These are phyloP conservation scores for Morone chrysops DNA, from an alignment of 2,113 vertebrate species.

Conservation along the genomic window DNA sequence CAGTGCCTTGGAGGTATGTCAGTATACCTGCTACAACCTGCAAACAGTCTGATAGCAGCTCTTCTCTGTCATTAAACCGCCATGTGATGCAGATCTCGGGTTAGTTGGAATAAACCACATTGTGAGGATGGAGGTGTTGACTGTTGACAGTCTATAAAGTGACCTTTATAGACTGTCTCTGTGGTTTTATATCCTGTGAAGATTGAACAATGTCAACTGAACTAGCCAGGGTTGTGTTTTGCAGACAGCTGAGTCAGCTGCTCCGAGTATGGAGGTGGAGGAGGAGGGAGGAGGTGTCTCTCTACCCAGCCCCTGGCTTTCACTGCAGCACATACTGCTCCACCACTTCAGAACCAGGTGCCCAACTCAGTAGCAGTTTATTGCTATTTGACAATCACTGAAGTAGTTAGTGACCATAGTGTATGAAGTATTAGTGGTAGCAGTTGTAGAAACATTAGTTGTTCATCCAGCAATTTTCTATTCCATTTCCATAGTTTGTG, in stretches of 20 bases:
- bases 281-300: conserved; percentile 23
- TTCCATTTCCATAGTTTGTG: too few relatives aligned
- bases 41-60: neutral
- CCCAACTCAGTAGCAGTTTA: too few relatives aligned
- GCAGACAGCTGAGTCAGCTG: conserved; percentile 53
- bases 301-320: conserved; percentile 28
- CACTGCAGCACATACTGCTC: conserved; percentile 59
- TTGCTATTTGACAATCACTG: too few relatives aligned
- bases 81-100: neutral
- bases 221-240: conserved; percentile 24
- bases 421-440: too few relatives aligned
- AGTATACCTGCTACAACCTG: conserved; percentile 26
- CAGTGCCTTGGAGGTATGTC: conserved; percentile 5
- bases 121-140: neutral
- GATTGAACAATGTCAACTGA: neutral
- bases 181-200: neutral
- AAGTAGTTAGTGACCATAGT: too few relatives aligned
- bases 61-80: neutral
- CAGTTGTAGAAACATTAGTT: too few relatives aligned
- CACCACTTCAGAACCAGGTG: neutral
- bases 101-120: neutral
- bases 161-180: conserved; percentile 11
- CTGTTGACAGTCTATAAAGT: too few relatives aligned
- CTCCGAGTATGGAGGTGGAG: conserved; percentile 59
- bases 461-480: too few relatives aligned